Conservation (phyloP, 1,140 invertebrate species). For the Holotrichia oblita region DNA sequence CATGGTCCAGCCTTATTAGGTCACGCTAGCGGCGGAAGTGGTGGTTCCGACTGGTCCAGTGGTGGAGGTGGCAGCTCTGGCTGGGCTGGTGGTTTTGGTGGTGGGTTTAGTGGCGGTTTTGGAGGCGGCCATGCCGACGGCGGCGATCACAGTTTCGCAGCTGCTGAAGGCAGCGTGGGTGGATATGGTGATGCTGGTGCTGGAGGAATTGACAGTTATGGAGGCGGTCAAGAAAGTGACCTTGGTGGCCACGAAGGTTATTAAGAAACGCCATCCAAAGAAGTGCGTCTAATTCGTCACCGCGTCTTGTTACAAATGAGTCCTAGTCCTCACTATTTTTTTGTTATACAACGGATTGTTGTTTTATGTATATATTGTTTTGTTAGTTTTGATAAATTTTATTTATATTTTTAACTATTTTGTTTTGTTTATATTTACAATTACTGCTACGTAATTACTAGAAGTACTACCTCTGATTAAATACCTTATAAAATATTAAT, state of each 20-base stretch:
- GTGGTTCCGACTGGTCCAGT: slow-evolving; percentile 39
- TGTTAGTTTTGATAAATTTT: neutral
- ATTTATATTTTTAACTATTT: neutral
- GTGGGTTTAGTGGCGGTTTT: slow-evolving; percentile 46
- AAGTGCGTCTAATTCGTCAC: neutral
- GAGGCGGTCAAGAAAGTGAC: slow-evolving; percentile 45
- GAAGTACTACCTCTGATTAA: neutral
- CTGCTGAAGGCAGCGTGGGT: slow-evolving; percentile 36
- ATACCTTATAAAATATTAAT: too few species aligned
- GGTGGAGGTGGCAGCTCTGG: slow-evolving; percentile 43
- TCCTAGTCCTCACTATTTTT: slow-evolving; percentile 35
- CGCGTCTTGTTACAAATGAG: slow-evolving; percentile 19
- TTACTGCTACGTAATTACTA: too few species aligned
- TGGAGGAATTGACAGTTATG: slow-evolving; percentile 42
- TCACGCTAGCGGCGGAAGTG: slow-evolving; percentile 15
- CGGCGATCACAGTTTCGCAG: slow-evolving; percentile 38
- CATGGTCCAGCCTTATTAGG: slow-evolving; percentile 43
- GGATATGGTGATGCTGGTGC: slow-evolving; percentile 42
- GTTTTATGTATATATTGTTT: slow-evolving; percentile 18
- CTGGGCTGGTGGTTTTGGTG: slow-evolving; percentile 46
- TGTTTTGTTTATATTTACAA: neutral
- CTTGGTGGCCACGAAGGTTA: slow-evolving; percentile 52
- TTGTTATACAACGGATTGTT: slow-evolving; percentile 30
- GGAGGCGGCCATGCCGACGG: slow-evolving; percentile 46
- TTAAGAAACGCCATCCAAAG: slow-evolving; percentile 5